Percentiles rank a stretch among this genome's conserved stretches.
Conservation (phyloP, 2,113 vertebrate genomes). For the Psettodes erumei region DNA sequence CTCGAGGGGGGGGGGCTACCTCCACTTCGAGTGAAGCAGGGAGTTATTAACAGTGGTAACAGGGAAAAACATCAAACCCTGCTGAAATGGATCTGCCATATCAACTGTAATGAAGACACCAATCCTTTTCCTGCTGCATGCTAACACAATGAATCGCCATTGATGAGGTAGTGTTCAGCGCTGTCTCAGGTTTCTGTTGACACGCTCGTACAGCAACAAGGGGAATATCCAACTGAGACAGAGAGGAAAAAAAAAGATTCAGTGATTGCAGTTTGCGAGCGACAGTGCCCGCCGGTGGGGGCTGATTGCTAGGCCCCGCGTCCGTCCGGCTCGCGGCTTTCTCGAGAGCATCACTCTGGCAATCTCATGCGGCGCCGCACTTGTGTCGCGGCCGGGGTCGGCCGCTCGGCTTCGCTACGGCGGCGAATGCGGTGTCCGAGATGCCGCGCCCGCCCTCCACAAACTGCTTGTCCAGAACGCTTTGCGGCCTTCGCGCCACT, state of each 20-base stretch:
- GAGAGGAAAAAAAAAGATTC: constrained; percentile 19
- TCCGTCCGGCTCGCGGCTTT: no score
- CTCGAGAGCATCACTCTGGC: no score
- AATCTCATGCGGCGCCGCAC: no score
- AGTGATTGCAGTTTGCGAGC: constrained; percentile 16
- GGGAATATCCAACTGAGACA: constrained; percentile 25
- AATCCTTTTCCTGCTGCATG: constrained; percentile 65
- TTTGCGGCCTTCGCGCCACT: no score
- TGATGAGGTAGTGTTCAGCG: constrained; percentile 66
- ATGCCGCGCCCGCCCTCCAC: no score
- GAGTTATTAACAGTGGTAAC: constrained; percentile 72
- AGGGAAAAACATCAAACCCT: constrained; percentile 69
- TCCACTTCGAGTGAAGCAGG: constrained; percentile 67
- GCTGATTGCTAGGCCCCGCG: no score
- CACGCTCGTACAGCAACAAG: constrained; percentile 18
- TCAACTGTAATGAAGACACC: constrained; percentile 74
- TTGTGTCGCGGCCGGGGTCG: no score
- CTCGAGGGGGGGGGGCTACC: constrained; percentile 48
- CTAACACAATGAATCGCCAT: constrained; percentile 72
- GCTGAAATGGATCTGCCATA: constrained; percentile 76
- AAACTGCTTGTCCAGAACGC: no score
- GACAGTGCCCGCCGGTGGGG: no score
- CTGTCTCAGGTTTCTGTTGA: constrained; percentile 73
- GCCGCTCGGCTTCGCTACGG: no score
- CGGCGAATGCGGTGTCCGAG: no score